Evolutionary conservation across 2,113 vertebrate genomes (phyloP).

Genomic region (Fulica atra): DNA sequence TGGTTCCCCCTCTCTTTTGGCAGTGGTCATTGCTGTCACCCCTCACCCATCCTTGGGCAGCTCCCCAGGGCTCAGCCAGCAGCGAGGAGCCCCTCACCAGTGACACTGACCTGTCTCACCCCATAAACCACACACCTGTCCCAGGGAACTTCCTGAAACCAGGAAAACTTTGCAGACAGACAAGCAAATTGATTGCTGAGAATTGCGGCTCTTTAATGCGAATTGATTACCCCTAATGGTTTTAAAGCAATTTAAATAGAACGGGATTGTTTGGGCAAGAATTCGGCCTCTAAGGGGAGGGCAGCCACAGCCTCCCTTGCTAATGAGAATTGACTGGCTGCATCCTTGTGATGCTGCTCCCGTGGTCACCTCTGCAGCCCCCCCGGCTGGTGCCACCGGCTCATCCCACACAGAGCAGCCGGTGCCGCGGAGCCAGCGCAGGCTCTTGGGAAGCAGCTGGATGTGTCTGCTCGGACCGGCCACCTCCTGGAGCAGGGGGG

Average conservation of each 20-base stretch:
- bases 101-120: background rate
- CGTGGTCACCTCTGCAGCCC: background rate
- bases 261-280: constrained; percentile 7
- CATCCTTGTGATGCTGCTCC: background rate
- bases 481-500: background rate
- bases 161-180: background rate
- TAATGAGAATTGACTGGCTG: background rate
- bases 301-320: background rate
- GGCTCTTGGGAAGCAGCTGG: background rate
- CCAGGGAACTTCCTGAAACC: background rate
- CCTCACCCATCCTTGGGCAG: background rate
- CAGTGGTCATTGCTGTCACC: rapidly evolving
- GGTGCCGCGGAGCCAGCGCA: background rate
- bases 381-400: background rate
- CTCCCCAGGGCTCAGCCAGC: background rate
- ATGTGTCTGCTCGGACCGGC: rapidly evolving
- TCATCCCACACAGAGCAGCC: rapidly evolving
- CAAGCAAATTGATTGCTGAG: background rate
- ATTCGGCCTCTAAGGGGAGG: background rate
- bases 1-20: background rate
- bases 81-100: background rate
- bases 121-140: rapidly evolving
- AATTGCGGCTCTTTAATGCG: background rate
- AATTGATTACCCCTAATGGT: constrained; percentile 22
- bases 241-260: background rate